A percentile compares a stretch with the other conserved stretches of the same genome.
Conservation (phyloP, 2,888 invertebrate genomes). For the Pandemis heparana region DNA sequence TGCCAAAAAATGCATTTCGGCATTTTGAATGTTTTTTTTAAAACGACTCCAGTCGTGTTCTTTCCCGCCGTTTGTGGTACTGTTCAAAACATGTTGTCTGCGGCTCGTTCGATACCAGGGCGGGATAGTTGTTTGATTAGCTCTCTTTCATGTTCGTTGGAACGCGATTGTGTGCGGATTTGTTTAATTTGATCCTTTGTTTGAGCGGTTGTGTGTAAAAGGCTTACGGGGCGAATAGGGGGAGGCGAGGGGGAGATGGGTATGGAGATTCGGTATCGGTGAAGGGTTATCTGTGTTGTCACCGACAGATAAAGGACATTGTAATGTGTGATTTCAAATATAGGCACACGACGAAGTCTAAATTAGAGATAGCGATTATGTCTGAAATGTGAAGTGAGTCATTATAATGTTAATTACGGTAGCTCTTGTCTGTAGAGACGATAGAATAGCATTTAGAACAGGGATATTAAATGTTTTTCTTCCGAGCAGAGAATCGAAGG, state of each 20-base stretch:
- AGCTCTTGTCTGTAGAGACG: background rate
- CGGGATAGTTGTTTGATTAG: slow-evolving; percentile 83
- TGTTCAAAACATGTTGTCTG: slow-evolving; percentile 41
- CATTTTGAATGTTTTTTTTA: too few species aligned
- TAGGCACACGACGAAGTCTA: background rate
- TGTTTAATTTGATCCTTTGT: slow-evolving; percentile 85
- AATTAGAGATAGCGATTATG: background rate
- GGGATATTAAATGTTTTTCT: too few species aligned
- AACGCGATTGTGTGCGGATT: slow-evolving; percentile 81
- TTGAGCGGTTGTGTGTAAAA: slow-evolving; percentile 79
- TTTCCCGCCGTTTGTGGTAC: background rate
- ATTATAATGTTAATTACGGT: background rate
- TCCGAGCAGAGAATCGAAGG: too few species aligned
- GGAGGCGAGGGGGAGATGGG: slow-evolving; percentile 56
- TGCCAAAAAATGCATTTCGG: too few species aligned
- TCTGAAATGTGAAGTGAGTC: background rate
- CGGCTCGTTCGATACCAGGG: slow-evolving; percentile 36
- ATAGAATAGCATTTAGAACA: too few species aligned
- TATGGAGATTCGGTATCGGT: slow-evolving; percentile 71
- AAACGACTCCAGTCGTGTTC: too few species aligned
- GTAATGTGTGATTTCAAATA: slow-evolving; percentile 26
- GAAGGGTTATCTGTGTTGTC: slow-evolving; percentile 75
- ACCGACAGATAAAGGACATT: slow-evolving; percentile 69
- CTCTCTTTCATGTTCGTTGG: slow-evolving; percentile 81
- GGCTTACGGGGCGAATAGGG: slow-evolving; percentile 66